These are phyloP conservation scores for Anthophora plumipes DNA, from an alignment of 2,888 invertebrate genomes.

Conservation along the genomic window DNA sequence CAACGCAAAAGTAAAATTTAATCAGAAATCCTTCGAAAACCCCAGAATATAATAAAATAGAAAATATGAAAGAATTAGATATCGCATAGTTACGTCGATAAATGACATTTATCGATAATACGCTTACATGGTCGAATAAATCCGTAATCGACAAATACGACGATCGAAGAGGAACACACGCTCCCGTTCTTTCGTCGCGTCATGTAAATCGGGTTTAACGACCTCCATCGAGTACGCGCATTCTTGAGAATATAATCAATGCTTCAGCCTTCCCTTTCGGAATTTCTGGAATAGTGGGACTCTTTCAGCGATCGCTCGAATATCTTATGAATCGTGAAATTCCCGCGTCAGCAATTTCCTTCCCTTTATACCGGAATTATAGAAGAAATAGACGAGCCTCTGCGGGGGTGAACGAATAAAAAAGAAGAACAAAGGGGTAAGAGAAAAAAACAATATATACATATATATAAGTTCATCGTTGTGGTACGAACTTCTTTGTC, in stretches of 20 bases:
- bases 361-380: constrained; percentile 41
- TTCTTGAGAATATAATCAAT: constrained; percentile 61
- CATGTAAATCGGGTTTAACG: constrained; percentile 72
- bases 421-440: not conserved
- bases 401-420: not conserved
- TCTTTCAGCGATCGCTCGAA: constrained; percentile 46
- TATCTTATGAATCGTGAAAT: constrained; percentile 53
- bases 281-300: constrained; percentile 46
- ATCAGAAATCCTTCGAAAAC: too few species aligned
- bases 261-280: constrained; percentile 36
- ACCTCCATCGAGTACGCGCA: constrained; percentile 55
- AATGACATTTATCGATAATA: too few species aligned
- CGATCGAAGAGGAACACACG: not conserved
- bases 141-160: not conserved
- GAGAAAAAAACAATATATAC: not conserved
- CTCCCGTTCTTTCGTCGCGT: constrained; percentile 25
- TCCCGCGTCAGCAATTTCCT: constrained; percentile 53
- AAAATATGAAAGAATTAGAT: too few species aligned
- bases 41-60: too few species aligned
- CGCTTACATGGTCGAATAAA: not conserved
- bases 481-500: constrained; percentile 37
- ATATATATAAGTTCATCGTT: constrained; percentile 16
- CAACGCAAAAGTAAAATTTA: too few species aligned
- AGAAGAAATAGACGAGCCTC: constrained; percentile 20
- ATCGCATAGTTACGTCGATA: constrained; percentile 4